These are phyloP conservation scores for Colaptes auratus DNA, from an alignment of 2,113 vertebrate species.

Conservation along the genomic window DNA sequence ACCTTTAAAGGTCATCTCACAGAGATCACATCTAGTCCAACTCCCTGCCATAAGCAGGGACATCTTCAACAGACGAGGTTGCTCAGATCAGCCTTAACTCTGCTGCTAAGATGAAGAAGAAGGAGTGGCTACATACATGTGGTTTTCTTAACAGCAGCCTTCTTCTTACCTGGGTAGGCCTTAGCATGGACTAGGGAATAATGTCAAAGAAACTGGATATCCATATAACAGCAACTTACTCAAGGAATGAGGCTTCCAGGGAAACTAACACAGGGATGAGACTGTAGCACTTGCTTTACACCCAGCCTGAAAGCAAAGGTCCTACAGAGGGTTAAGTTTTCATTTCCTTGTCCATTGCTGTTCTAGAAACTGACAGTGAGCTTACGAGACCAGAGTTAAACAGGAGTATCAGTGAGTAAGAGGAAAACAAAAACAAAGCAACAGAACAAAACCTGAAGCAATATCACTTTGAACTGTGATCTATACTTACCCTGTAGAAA, in stretches of 20 bases:
- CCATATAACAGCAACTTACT: not conserved
- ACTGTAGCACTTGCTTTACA: not conserved
- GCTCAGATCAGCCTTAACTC: not conserved
- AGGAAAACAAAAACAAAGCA: not conserved
- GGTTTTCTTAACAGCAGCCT: not conserved
- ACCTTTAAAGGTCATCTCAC: not conserved
- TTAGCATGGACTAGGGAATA: not conserved
- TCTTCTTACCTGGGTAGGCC: not conserved
- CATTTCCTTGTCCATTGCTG: not conserved
- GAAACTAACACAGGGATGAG: not conserved
- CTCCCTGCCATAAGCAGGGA: accelerated
- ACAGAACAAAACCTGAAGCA: not conserved
- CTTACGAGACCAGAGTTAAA: not conserved
- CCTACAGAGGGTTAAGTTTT: not conserved
- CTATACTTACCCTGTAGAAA: not conserved
- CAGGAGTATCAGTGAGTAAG: not conserved
- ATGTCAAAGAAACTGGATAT: not conserved
- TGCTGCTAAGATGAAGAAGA: not conserved
- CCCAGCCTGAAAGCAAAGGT: not conserved
- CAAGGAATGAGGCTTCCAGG: not conserved
- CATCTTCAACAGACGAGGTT: not conserved
- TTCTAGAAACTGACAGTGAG: not conserved
- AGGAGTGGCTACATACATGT: not conserved
- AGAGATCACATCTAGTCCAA: not conserved
- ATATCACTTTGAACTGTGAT: not conserved